These are phyloP conservation scores for Leucozona laternaria DNA, from an alignment of 2,888 invertebrate species.

Conservation along the genomic window DNA sequence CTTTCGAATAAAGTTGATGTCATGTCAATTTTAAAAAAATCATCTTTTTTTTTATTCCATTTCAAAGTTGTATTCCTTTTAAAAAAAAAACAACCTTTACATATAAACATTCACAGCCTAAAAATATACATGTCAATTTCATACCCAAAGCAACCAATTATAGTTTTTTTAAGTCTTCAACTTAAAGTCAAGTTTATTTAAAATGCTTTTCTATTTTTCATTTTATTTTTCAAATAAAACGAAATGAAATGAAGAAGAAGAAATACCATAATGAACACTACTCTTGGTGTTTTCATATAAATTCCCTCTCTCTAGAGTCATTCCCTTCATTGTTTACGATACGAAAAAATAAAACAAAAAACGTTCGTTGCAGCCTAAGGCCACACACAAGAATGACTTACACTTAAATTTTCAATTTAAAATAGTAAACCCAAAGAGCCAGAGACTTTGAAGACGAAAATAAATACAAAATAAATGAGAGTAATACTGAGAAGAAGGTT, in stretches of 20 bases:
- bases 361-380: slow-evolving; percentile 42
- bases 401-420: slow-evolving; percentile 63
- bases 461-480: slow-evolving; percentile 20
- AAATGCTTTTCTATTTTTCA: neutral
- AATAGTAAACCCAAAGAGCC: slow-evolving; percentile 44
- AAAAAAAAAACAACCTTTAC: too few relatives aligned
- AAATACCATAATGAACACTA: slow-evolving; percentile 21
- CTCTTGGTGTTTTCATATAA: neutral
- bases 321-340: neutral
- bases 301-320: slow-evolving; percentile 22
- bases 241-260: neutral
- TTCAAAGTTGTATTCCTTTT: too few relatives aligned
- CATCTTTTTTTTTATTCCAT: too few relatives aligned
- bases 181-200: slow-evolving; percentile 16
- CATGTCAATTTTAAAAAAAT: too few relatives aligned
- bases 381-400: slow-evolving; percentile 42
- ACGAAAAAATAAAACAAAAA: neutral
- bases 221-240: neutral
- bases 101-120: too few relatives aligned
- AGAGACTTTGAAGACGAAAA: slow-evolving; percentile 13
- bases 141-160: neutral
- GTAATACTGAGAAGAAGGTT: slow-evolving; percentile 27
- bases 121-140: neutral
- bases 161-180: slow-evolving; percentile 6
- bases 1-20: too few relatives aligned